Conservation (phyloP, 2,888 invertebrate genomes). For the Harpagoxenus sublaevis region DNA sequence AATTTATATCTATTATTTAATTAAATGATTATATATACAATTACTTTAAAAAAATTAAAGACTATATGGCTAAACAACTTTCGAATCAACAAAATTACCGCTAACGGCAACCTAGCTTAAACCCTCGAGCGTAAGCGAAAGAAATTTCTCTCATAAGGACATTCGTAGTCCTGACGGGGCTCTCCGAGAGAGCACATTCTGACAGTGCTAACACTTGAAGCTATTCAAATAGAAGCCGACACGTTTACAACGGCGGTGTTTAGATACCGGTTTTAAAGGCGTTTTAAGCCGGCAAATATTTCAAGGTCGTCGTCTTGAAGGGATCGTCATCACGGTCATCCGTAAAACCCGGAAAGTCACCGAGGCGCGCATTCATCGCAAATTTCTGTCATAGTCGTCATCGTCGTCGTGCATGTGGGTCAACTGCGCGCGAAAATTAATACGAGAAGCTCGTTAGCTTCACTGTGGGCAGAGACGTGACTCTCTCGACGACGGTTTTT, state of each 20-base stretch:
- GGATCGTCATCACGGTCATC: conserved; percentile 49
- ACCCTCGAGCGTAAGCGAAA: neutral
- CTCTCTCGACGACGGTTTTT: conserved; percentile 41
- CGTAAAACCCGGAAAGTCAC: conserved; percentile 58
- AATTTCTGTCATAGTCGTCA: conserved; percentile 26
- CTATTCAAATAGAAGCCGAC: conserved; percentile 59
- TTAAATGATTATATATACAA: neutral
- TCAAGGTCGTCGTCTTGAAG: conserved; percentile 69
- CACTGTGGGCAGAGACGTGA: conserved; percentile 45
- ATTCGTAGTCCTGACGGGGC: conserved; percentile 15
- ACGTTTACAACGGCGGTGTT: conserved; percentile 53
- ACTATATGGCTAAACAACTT: neutral
- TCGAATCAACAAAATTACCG: conserved; percentile 15
- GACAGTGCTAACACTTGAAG: conserved; percentile 50
- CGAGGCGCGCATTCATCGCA: conserved; percentile 50
- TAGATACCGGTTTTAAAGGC: conserved; percentile 75
- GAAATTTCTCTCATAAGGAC: conserved; percentile 43
- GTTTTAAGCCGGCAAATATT: conserved; percentile 70
- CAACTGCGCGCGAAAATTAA: conserved; percentile 67
- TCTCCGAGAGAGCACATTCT: conserved; percentile 46
- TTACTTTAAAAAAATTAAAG: neutral
- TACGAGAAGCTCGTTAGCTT: conserved; percentile 66
- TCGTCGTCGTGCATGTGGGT: conserved; percentile 60
- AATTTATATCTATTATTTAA: neutral
- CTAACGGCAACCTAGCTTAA: neutral